A percentile compares a stretch with the other conserved stretches of the same genome.
These are phyloP conservation scores for Neuroterus valhalla DNA, from an alignment of 1,140 invertebrate genomes.

Conservation along the genomic window DNA sequence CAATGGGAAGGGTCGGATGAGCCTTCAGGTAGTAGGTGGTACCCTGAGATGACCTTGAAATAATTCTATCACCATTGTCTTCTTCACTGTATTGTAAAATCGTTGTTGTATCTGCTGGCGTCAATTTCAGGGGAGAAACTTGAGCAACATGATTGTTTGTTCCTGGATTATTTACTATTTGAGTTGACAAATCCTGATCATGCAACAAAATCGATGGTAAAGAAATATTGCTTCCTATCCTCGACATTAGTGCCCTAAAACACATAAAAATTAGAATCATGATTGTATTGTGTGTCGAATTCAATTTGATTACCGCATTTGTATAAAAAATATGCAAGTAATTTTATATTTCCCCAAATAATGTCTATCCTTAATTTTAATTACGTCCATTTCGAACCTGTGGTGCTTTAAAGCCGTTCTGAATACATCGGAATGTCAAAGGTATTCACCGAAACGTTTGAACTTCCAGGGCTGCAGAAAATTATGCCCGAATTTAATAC, in stretches of 20 bases:
- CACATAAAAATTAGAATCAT: too few species aligned
- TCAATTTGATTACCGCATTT: too few species aligned
- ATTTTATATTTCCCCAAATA: not conserved
- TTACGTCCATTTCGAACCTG: constrained; percentile 13
- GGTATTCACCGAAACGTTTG: constrained; percentile 22
- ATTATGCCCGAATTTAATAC: constrained; percentile 21
- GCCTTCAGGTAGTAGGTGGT: too few species aligned
- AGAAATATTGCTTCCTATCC: constrained; percentile 70
- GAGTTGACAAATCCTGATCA: constrained; percentile 58
- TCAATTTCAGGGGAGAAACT: constrained; percentile 44
- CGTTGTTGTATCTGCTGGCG: constrained; percentile 60
- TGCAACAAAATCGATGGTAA: constrained; percentile 65
- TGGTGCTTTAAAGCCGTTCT: not conserved
- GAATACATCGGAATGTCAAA: constrained; percentile 22
- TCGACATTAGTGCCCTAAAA: constrained; percentile 62
- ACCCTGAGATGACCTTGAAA: too few species aligned
- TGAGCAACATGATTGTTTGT: constrained; percentile 11
- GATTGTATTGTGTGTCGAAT: too few species aligned
- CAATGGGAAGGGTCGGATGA: too few species aligned
- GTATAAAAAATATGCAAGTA: not conserved
- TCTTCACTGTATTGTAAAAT: constrained; percentile 59
- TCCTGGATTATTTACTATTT: constrained; percentile 5
- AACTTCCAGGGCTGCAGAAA: constrained; percentile 14
- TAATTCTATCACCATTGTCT: constrained; percentile 59
- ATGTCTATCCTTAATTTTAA: not conserved